These are phyloP conservation scores for Python bivittatus DNA, from an alignment of 2,113 vertebrate genomes.

Conservation along the genomic window DNA sequence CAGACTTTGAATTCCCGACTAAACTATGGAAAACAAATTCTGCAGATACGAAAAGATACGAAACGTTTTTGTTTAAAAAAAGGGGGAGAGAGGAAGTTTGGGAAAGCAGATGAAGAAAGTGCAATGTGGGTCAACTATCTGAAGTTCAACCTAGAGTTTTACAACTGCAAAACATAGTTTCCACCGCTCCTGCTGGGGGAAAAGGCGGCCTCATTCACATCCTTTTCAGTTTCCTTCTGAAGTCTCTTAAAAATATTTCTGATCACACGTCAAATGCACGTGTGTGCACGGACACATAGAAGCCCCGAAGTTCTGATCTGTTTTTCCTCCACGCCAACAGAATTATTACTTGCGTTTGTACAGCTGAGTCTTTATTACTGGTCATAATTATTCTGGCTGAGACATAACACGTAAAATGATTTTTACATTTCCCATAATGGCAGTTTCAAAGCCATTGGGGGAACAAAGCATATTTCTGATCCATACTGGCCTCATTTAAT, in stretches of 20 bases:
- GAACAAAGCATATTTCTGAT: not conserved
- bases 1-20: not conserved
- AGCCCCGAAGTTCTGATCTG: not conserved
- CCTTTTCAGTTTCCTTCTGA: too few relatives aligned
- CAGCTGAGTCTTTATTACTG: rapidly evolving
- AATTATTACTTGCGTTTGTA: not conserved
- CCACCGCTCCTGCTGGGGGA: not conserved
- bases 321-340: not conserved
- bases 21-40: not conserved
- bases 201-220: too few relatives aligned
- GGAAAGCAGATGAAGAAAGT: not conserved
- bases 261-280: not conserved
- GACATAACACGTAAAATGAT: rapidly evolving
- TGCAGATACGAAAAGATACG: not conserved
- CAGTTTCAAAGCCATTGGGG: not conserved
- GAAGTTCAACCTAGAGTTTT: not conserved
- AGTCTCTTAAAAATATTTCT: not conserved
- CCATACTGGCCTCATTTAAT: not conserved
- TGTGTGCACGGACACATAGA: not conserved
- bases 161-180: not conserved
- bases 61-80: not conserved
- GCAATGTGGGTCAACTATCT: not conserved
- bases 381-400: not conserved
- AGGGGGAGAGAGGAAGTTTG: not conserved
- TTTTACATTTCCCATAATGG: rapidly evolving